Conservation (phyloP, 2,113 vertebrate species). For the Maccullochella peelii region DNA sequence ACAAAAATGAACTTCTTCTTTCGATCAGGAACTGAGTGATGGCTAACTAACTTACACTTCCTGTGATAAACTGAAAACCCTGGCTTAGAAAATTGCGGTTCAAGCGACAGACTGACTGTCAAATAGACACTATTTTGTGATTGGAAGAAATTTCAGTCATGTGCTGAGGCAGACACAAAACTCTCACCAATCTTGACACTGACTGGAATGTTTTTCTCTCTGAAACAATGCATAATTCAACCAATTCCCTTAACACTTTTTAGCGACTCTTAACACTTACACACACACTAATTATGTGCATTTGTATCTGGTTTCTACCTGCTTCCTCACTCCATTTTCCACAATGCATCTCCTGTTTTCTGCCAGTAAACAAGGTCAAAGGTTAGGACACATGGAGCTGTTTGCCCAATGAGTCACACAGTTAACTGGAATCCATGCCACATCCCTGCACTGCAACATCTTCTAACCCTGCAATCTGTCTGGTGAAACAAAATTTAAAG, state of each 20-base stretch:
- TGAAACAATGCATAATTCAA: neutral
- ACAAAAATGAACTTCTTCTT: constrained; percentile 66
- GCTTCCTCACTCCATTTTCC: constrained; percentile 10
- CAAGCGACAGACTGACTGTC: neutral
- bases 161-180: neutral
- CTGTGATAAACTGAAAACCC: constrained; percentile 26
- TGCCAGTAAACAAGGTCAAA: constrained; percentile 64
- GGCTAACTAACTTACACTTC: constrained; percentile 25
- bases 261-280: too few species aligned
- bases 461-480: neutral
- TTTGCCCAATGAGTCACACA: constrained; percentile 56
- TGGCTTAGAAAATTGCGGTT: neutral
- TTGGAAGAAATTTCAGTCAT: neutral
- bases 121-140: neutral
- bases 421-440: constrained; percentile 44
- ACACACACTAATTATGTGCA: too few species aligned
- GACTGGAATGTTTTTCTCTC: neutral
- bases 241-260: neutral
- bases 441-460: constrained; percentile 22
- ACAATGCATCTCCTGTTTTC: constrained; percentile 30
- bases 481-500: neutral
- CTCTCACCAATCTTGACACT: neutral
- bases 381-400: constrained; percentile 16
- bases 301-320: constrained; percentile 11
- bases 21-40: constrained; percentile 61